Evolutionary conservation across 2,888 invertebrate species (phyloP), one percentile per base, ranked within the genome.

Genomic region (Athalia circularis): DNA sequence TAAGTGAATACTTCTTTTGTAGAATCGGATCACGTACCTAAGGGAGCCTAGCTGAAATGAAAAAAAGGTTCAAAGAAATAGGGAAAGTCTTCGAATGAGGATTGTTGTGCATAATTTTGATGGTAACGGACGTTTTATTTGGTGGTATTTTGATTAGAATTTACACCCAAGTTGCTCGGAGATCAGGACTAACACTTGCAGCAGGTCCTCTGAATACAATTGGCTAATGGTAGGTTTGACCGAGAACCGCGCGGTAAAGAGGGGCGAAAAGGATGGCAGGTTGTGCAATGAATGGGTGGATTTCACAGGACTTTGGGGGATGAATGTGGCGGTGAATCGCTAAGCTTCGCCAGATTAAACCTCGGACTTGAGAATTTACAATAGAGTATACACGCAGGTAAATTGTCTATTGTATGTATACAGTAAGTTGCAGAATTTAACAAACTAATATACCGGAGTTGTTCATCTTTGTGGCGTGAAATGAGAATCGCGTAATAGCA

Each of bases 191-290:
- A 83, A 85, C 82, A 82, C 83, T 86, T 83, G 29, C 29, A 29
- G 82, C 82, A 81, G n/a, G n/a, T n/a, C 81, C 79, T 83, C 80
- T 82, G 83, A 84, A 87, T 83, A 87, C 87, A 87, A 87, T 87
- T 84, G 85, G 83, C 86, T 87, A 87, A 87, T 87, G 87, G 86
- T 83, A 84, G 80, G 80, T 81, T 80, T 29, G 29, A 65, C 47
- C 45, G 47, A 57, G 57, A 59, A 59, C 57, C 47, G 47, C 72
- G 72, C 6, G 62, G 75, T 43, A 50, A 75, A 61, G 75, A 50
- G 50, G 64, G 64, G 50, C n/a, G 75, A 54, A 61, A 64, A 75
- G 75, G 75, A 52, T 75, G 52, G 48, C 59, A 48, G 61, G 75
- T 75, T 62, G 75, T 43, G 75, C 64, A 75, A 84, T 81, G 81